phyloP scores from a whole-genome alignment of 1,140 invertebrate genomes.

The Grapholita molesta region DNA sequence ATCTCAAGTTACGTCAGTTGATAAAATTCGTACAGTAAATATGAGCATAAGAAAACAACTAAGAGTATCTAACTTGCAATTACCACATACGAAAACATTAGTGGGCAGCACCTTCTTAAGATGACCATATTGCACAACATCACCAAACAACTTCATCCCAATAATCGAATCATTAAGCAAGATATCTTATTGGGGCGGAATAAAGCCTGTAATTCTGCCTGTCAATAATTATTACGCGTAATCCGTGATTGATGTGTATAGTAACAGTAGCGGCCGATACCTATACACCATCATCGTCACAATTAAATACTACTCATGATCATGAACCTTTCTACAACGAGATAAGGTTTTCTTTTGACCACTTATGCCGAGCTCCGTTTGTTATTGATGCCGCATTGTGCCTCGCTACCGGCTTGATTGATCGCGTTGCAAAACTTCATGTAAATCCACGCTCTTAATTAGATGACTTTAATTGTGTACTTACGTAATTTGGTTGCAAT shows the following conservation, averaged over 20 bases:
- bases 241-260: constrained; percentile 61
- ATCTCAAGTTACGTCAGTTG: too few relatives aligned
- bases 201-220: constrained; percentile 48
- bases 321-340: not conserved
- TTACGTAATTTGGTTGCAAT: constrained; percentile 1
- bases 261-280: constrained; percentile 52
- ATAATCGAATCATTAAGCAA: constrained; percentile 27
- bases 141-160: not conserved
- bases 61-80: too few relatives aligned
- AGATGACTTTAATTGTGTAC: constrained; percentile 53
- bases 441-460: constrained; percentile 52
- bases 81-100: too few relatives aligned
- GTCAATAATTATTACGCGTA: constrained; percentile 72
- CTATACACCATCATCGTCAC: constrained; percentile 23
- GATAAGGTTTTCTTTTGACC: not conserved
- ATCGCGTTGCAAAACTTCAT: constrained; percentile 50
- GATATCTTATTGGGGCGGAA: constrained; percentile 34
- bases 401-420: constrained; percentile 44
- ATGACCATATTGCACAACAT: constrained; percentile 3
- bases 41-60: too few relatives aligned
- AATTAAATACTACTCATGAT: not conserved
- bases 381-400: constrained; percentile 54
- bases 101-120: not conserved
- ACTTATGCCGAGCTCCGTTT: not conserved
- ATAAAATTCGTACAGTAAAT: too few relatives aligned